Evolutionary conservation across 2,113 vertebrate genomes (phyloP), one percentile per base, ranked within the genome.

Genomic region (Dicrurus megarhynchus): DNA sequence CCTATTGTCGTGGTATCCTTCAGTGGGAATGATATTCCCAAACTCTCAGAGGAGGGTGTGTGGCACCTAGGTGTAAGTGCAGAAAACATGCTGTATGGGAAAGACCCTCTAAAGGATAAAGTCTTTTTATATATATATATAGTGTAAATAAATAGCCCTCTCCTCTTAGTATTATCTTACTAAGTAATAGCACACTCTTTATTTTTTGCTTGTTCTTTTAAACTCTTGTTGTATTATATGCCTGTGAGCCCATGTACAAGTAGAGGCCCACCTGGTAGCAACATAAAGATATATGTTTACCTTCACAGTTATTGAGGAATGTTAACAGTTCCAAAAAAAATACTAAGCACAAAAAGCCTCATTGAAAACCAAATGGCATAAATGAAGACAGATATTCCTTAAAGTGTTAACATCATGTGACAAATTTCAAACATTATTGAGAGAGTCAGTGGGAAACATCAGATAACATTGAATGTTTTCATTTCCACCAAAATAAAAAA

Each of bases 151-250:
- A 91, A 57, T 26, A 52, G 1, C 7, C 7, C 2, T 68, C 4
- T 63, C 12, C 8, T 69, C n/a, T 26, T 41, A 42, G 16, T 47
- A 15, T 28, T 52, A 26, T 47, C 19, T 27, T 57, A 33, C 27
- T 57, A 37, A 30, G 3, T 41, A 47, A 37, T 19, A 56, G 7
- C 16, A 33, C 14, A 30, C 1, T 57, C 18, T 67, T 46, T 3
- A 7, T 42, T 46, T 37, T n/a, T 37, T 0, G 0, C 5, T 61
- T 63, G 10, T n/a, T 49, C 21, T 39, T 50, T 37, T 28, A 74
- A 73, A 24, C 2, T 9, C 33, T 39, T 60, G 5, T 59, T 50
- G 6, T 33, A 19, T 33, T 57, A 22, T 30, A 30, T 33, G 7
- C 9, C 19, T 79, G 6, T 19, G 9, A 78, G 7, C 26, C 30